Conservation (phyloP, 2,888 invertebrate species). For the Callyntrura sp. region DNA sequence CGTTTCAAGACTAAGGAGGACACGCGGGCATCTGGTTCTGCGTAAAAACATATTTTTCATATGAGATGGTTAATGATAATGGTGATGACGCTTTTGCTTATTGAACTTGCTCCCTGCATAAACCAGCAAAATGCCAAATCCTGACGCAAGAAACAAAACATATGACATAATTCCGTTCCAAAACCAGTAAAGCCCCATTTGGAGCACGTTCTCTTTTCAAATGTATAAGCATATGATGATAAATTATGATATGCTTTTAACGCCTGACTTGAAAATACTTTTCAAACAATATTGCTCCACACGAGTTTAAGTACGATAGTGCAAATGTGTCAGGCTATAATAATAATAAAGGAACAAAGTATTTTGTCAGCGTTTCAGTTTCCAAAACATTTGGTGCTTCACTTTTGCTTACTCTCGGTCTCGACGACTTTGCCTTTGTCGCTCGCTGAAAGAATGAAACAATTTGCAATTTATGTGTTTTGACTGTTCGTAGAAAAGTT, state of each 20-base stretch:
- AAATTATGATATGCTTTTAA: too few species aligned
- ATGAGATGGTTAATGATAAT: background rate
- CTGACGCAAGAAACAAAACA: background rate
- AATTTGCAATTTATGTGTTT: background rate
- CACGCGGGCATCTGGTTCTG: too few species aligned
- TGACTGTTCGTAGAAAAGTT: background rate
- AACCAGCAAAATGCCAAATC: too few species aligned
- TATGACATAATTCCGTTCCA: background rate
- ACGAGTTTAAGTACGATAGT: background rate
- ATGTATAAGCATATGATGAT: background rate
- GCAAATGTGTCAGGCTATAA: background rate
- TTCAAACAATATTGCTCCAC: background rate
- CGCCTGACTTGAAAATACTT: background rate
- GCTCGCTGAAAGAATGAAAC: background rate
- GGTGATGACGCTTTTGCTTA: constrained; percentile 10
- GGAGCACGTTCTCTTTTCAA: background rate
- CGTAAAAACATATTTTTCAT: background rate
- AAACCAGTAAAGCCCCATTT: background rate
- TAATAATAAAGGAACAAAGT: background rate
- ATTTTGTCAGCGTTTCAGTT: constrained; percentile 6
- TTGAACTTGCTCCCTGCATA: constrained; percentile 11
- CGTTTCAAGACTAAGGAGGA: too few species aligned
- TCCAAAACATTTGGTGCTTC: too few species aligned
- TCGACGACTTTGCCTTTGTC: background rate
- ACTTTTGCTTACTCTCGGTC: too few species aligned